Conservation (phyloP, 2,113 vertebrate species). For the Merops nubicus region DNA sequence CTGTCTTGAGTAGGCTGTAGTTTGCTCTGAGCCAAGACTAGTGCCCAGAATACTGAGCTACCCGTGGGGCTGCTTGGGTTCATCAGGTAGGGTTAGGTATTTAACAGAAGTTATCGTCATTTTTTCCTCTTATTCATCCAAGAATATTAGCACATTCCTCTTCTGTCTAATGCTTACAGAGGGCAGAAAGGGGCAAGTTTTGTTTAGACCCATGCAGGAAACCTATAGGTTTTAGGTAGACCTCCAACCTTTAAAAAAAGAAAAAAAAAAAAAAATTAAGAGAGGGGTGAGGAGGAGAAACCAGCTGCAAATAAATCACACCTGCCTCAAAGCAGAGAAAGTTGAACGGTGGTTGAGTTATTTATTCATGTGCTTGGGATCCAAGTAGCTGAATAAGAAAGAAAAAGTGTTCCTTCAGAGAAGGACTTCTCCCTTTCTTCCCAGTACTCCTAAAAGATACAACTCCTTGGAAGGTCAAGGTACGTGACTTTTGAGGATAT, state of each 20-base stretch:
- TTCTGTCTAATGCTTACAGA: background rate
- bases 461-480: background rate
- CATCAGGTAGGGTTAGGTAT: background rate
- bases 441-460: background rate
- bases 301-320: background rate
- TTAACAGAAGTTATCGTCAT: background rate
- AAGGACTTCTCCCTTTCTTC: background rate
- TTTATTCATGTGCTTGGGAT: background rate
- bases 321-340: background rate
- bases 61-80: background rate
- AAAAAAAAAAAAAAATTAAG: background rate
- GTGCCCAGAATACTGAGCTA: background rate
- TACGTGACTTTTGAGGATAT: background rate
- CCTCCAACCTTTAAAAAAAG: background rate
- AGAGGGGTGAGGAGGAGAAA: fast-evolving
- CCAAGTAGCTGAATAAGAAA: background rate
- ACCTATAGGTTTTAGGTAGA: background rate
- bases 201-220: background rate
- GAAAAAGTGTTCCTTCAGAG: background rate
- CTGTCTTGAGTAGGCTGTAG: background rate
- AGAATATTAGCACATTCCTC: background rate
- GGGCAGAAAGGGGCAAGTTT: background rate
- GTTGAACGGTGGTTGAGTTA: background rate
- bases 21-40: background rate
- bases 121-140: background rate